Conservation (phyloP, 1,140 invertebrate genomes). For the Psilanteris sp. region DNA sequence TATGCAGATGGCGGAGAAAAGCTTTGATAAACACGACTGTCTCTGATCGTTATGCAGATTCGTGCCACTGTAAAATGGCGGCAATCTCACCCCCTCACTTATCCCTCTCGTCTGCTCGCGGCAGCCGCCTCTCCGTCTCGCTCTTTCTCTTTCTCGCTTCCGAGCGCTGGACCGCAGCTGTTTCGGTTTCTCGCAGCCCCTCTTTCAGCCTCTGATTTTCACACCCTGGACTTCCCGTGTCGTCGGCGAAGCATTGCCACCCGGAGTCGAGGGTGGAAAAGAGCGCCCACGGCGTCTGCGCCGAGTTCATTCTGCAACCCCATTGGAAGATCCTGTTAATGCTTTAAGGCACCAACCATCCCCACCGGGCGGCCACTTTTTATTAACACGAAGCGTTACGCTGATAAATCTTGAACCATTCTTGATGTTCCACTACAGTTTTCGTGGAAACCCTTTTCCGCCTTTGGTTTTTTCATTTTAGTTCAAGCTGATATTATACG, state of each 20-base stretch:
- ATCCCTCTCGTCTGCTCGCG: conserved; percentile 58
- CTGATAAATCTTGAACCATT: conserved; percentile 50
- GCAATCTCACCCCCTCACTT: conserved; percentile 75
- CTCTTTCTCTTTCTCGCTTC: conserved; percentile 42
- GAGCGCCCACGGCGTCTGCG: conserved; percentile 64
- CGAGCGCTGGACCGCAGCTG: conserved; percentile 46
- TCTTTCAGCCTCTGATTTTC: conserved; percentile 75
- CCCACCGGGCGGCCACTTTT: conserved; percentile 26
- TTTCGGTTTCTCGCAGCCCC: conserved; percentile 61
- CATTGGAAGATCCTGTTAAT: conserved; percentile 72
- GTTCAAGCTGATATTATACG: not conserved
- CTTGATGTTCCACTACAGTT: conserved; percentile 25
- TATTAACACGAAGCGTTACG: conserved; percentile 19
- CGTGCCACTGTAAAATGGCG: conserved; percentile 79
- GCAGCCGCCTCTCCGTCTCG: conserved; percentile 22
- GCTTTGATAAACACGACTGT: conserved; percentile 81
- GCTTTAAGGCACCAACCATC: conserved; percentile 54
- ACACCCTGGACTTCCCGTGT: conserved; percentile 71
- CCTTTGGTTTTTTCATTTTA: not conserved
- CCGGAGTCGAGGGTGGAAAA: conserved; percentile 62
- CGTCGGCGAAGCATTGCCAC: conserved; percentile 64
- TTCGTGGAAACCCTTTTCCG: conserved; percentile 10
- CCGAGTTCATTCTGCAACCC: conserved; percentile 65
- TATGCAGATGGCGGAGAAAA: conserved; percentile 80
- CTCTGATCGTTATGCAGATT: conserved; percentile 81